Base-by-base conservation (phyloP, 2,113 vertebrate genomes). In the Dendropsophus ebraccatus region DNA sequence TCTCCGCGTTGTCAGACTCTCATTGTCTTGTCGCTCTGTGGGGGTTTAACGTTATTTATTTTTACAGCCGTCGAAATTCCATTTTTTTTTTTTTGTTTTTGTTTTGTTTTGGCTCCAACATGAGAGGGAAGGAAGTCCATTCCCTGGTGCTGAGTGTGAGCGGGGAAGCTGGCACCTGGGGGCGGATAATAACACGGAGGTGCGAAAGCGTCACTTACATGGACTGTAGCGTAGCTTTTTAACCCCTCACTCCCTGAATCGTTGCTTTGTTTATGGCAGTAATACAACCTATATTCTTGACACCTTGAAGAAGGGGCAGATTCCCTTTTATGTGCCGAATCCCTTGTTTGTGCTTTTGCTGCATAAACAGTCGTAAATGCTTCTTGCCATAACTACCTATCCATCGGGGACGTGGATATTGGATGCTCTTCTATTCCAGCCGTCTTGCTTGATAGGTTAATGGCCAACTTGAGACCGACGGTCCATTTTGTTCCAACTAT, bases 21-120 rank as follows among this genome's bases (percentile, higher is more conserved):
- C 50, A 77, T 85, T 85, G 60, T 85, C 49, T 67, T 28, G 0
- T 70, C 73, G 49, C 75, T 21, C 84, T n/a, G 50, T 21, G 58
- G 84, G 84, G 54, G 73, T 19, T 56, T 69, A 19, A n/a, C 28
- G 23, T 32, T 83, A 41, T 58, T 85, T 76, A 76, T 85, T 85
- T 52, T 77, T 85, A 62, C 73, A 69, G 83, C 47, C n/a, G 12
- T 41, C 8, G 25, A 76, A 45, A 67, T 65, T 49, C 72, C 58
- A 76, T 37, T 77, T 84, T 84, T n/a, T n/a, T n/a, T n/a, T n/a
- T n/a, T n/a, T 77, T 77, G 83, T 84, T 84, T 77, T 77, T n/a
- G n/a, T n/a, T n/a, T 77, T 77, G 83, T 84, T 84, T 77, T 77
- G 73, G 45, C 83, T 77, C 25, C 54, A 83, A 16, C 7, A 14